Conservation (phyloP, 1,140 invertebrate genomes). For the Solenopsis invicta region DNA sequence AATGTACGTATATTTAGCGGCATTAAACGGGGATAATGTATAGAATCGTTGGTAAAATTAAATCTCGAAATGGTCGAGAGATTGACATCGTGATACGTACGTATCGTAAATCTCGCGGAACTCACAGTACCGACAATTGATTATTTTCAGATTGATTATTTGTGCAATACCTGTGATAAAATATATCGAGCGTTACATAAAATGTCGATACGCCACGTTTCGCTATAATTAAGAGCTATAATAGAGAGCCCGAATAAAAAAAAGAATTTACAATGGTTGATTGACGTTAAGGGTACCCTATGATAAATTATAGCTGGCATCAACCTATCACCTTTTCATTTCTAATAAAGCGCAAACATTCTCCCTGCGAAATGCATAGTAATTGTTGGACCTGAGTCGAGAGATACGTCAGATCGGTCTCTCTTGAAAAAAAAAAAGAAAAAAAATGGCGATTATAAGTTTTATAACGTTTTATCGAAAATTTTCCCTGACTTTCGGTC, state of each 20-base stretch:
- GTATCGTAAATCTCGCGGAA: neutral
- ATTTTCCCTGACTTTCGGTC: neutral
- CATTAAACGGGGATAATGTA: neutral
- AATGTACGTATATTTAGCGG: neutral
- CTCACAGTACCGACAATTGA: constrained; percentile 13
- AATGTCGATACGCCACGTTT: neutral
- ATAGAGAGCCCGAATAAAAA: neutral
- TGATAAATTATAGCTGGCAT: constrained; percentile 18
- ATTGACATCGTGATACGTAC: neutral
- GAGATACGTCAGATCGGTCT: neutral
- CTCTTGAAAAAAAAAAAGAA: no score
- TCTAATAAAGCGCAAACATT: constrained; percentile 24
- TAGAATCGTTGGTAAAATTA: constrained; percentile 8
- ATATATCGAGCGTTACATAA: neutral
- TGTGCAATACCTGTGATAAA: neutral
- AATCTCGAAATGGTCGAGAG: neutral
- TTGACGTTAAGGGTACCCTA: constrained; percentile 17
- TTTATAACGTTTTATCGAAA: constrained; percentile 15
- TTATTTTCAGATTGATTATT: neutral
- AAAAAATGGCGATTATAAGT: neutral
- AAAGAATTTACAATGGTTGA: constrained; percentile 16
- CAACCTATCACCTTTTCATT: constrained; percentile 16
- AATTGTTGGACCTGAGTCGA: neutral
- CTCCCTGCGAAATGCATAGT: neutral
- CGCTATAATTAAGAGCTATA: constrained; percentile 24